Conservation (phyloP, 2,888 invertebrate genomes). For the Byasa hedistus region DNA sequence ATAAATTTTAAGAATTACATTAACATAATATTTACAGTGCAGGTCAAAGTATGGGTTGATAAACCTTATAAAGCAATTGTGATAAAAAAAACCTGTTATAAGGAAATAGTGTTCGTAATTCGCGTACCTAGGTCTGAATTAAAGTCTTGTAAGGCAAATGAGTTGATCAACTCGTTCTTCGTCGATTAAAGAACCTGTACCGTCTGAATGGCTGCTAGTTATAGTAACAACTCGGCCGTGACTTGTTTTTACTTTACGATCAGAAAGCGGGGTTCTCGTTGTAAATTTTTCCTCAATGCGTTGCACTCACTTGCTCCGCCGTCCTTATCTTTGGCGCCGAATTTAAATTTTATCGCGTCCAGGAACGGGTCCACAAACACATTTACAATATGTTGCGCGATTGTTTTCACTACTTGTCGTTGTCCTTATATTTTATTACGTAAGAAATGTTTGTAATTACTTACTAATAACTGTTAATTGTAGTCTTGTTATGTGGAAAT, state of each 20-base stretch:
- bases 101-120: not conserved
- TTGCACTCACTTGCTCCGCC: conserved; percentile 45
- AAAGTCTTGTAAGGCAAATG: conserved; percentile 2
- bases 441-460: too few species aligned
- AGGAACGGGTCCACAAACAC: conserved; percentile 14
- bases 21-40: not conserved
- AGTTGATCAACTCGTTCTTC: conserved; percentile 11
- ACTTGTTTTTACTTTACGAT: conserved; percentile 41
- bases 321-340: conserved; percentile 42
- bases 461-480: too few species aligned
- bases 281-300: conserved; percentile 60
- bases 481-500: too few species aligned
- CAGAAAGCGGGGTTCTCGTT: conserved; percentile 21
- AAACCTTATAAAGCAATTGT: not conserved
- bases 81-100: not conserved
- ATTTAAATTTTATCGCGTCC: conserved; percentile 23
- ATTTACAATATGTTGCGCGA: not conserved
- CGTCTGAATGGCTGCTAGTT: conserved; percentile 27
- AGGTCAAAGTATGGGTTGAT: not conserved
- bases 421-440: not conserved
- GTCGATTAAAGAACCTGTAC: conserved; percentile 18
- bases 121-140: not conserved
- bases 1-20: not conserved
- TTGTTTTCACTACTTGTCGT: not conserved
- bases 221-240: conserved; percentile 34